These are phyloP conservation scores for Damaliscus lunatus DNA, from an alignment of 2,113 vertebrate species.

Conservation along the genomic window DNA sequence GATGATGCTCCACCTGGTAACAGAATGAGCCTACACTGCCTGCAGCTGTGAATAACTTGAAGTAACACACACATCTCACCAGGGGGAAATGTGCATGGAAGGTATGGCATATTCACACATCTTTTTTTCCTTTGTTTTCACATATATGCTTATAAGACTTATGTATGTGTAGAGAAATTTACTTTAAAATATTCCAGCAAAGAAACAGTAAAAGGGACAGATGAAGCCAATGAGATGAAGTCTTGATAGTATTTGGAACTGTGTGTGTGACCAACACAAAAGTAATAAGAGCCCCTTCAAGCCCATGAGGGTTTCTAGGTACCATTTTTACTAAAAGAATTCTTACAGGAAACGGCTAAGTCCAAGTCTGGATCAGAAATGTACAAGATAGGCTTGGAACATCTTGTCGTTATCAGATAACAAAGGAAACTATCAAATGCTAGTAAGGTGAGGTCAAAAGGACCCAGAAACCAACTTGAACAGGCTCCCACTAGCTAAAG, in stretches of 20 bases:
- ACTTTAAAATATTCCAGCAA: slow-evolving; percentile 30
- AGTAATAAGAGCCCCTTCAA: not conserved
- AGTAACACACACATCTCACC: not conserved
- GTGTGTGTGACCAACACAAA: not conserved
- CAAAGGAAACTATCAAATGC: not conserved
- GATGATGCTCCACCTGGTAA: not conserved
- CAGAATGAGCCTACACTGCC: not conserved
- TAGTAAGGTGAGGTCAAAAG: not conserved
- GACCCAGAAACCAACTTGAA: not conserved
- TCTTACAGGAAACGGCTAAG: slow-evolving; percentile 2
- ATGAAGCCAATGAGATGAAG: slow-evolving; percentile 21
- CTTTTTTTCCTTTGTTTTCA: not conserved
- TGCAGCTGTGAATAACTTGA: not conserved
- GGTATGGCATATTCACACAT: not conserved
- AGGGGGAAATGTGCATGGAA: not conserved
- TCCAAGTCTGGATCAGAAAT: not conserved
- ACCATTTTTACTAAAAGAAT: slow-evolving; percentile 9
- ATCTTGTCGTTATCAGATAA: not conserved
- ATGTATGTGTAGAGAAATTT: not conserved
- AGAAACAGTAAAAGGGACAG: not conserved
- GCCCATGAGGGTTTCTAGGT: not conserved
- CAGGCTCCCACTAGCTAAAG: not conserved
- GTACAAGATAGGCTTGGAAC: not conserved
- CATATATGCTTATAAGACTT: not conserved
- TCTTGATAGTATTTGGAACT: not conserved